Evolutionary conservation across 2,888 invertebrate species (phyloP).

Genomic region (Xanthia icteritia): DNA sequence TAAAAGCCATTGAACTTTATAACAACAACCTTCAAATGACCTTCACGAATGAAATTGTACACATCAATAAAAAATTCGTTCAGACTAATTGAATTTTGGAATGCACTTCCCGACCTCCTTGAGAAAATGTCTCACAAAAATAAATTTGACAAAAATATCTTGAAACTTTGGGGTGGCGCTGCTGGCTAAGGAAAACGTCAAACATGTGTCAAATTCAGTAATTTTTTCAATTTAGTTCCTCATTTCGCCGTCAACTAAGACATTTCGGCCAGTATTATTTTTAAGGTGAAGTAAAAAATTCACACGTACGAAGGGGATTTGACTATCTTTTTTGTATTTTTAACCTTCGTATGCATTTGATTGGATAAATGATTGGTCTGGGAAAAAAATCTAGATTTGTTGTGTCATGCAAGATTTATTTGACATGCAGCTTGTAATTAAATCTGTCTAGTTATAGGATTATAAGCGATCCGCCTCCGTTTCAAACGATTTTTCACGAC

Average conservation of each 20-base stretch:
- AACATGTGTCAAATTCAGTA: conserved; percentile 16
- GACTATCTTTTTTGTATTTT: conserved; percentile 36
- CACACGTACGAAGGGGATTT: conserved; percentile 9
- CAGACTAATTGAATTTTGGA: conserved; percentile 44
- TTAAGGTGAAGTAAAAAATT: conserved; percentile 41
- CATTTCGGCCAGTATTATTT: conserved; percentile 6
- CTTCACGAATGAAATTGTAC: conserved; percentile 64
- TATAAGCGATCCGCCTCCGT: not conserved
- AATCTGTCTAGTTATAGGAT: too few species aligned
- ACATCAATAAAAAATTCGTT: conserved; percentile 51
- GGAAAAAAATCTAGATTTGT: conserved; percentile 42
- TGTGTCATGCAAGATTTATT: conserved; percentile 21
- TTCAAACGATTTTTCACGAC: not conserved
- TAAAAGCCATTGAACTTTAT: conserved; percentile 66
- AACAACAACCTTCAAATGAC: conserved; percentile 67
- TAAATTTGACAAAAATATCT: not conserved
- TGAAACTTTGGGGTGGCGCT: conserved; percentile 13
- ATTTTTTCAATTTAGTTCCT: conserved; percentile 8
- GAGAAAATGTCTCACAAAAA: conserved; percentile 27
- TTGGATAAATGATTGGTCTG: conserved; percentile 26
- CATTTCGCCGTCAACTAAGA: not conserved
- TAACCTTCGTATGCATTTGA: conserved; percentile 35
- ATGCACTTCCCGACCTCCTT: conserved; percentile 63
- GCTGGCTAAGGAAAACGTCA: conserved; percentile 10
- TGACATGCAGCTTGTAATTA: conserved; percentile 25